These are phyloP conservation scores for Dendrophyllia cribrosa DNA, from an alignment of 64 coral and sea anemone genomes.

Conservation along the genomic window DNA sequence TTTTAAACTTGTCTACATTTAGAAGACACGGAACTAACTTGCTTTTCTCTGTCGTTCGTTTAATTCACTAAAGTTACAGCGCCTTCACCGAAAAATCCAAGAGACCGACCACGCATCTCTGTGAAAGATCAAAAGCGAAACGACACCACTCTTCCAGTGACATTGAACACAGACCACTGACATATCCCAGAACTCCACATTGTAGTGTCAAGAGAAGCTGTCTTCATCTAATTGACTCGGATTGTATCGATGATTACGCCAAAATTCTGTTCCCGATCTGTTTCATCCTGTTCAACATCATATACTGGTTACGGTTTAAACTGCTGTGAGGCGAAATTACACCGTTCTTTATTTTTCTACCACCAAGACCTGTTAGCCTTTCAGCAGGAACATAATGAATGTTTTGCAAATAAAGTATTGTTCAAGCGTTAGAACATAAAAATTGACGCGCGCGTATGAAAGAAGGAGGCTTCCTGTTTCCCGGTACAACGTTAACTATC, in stretches of 20 bases:
- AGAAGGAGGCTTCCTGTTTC: too few species aligned
- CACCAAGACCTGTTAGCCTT: background rate
- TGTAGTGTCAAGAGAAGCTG: constrained; percentile 8
- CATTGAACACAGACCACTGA: constrained; percentile 11
- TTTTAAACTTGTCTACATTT: too few species aligned
- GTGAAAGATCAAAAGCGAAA: constrained; percentile 34
- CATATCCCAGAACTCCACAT: constrained; percentile 28
- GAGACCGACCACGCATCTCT: constrained; percentile 5
- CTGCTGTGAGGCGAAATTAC: background rate
- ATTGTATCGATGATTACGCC: constrained; percentile 71
- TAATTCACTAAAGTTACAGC: constrained; percentile 11
- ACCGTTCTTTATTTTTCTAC: background rate
- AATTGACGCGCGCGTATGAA: too few species aligned
- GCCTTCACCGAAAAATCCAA: constrained; percentile 10
- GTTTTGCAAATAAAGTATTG: too few species aligned
- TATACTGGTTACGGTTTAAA: constrained; percentile 71
- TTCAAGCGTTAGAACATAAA: too few species aligned
- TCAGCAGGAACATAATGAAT: too few species aligned
- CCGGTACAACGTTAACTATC: too few species aligned
- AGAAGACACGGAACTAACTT: background rate
- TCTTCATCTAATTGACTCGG: constrained; percentile 45
- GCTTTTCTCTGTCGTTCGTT: background rate
- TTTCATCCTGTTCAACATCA: constrained; percentile 62
- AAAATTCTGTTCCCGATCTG: constrained; percentile 68
- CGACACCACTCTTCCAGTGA: constrained; percentile 4